These are phyloP conservation scores for Plestiodon gilberti DNA, from an alignment of 2,113 vertebrate species.

Conservation along the genomic window DNA sequence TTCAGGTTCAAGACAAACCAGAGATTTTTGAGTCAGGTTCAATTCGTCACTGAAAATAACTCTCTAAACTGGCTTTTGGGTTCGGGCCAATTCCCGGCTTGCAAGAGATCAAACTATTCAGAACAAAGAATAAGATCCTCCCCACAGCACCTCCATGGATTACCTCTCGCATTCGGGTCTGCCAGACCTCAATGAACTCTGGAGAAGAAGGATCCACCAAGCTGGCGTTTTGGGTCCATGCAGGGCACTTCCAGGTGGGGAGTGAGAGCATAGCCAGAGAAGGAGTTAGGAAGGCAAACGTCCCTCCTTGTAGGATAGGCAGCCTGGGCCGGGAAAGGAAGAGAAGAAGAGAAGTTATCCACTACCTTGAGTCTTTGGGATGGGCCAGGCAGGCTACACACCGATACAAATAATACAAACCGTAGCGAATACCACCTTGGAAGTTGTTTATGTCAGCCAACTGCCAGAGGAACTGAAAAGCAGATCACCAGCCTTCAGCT, in stretches of 20 bases:
- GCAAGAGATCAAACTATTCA: neutral
- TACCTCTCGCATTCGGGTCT: conserved; percentile 92
- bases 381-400: neutral
- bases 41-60: too few relatives aligned
- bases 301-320: conserved; percentile 95
- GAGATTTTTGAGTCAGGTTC: too few relatives aligned
- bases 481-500: neutral
- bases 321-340: conserved; percentile 75
- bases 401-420: neutral
- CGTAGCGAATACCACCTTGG: neutral
- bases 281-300: conserved; percentile 88
- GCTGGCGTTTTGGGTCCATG: conserved; percentile 90
- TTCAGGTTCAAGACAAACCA: too few relatives aligned
- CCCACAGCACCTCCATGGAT: conserved; percentile 22
- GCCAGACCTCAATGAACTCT: conserved; percentile 89
- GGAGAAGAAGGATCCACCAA: conserved; percentile 86
- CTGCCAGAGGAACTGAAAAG: neutral
- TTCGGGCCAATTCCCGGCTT: neutral
- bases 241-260: conserved; percentile 90
- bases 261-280: conserved; percentile 93
- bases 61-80: too few relatives aligned
- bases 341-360: neutral
- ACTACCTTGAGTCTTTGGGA: neutral
- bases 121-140: neutral
- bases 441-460: neutral